phyloP scores from a whole-genome alignment of 2,888 invertebrate genomes.

The Altica lythri region DNA sequence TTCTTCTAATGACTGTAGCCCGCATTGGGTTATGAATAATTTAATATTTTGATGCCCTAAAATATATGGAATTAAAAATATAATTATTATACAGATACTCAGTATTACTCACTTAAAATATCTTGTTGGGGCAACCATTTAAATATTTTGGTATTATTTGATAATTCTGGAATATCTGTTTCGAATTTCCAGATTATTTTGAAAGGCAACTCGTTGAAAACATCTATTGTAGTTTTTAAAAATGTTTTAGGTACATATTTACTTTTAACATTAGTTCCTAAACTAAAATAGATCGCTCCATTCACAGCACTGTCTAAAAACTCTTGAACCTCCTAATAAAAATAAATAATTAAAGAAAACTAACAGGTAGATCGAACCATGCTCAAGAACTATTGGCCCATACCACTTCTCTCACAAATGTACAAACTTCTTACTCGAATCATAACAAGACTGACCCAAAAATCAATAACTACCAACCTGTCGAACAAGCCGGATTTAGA shows the following conservation, averaged over 20 bases:
- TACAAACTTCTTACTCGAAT: too few species aligned
- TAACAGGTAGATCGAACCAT: too few species aligned
- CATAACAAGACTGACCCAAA: too few species aligned
- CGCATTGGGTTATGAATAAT: slow-evolving; percentile 58
- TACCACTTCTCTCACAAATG: too few species aligned
- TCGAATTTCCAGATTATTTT: slow-evolving; percentile 56
- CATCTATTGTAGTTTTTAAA: slow-evolving; percentile 45
- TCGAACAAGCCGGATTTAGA: too few species aligned
- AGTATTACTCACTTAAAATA: slow-evolving; percentile 46
- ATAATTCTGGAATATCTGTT: slow-evolving; percentile 40
- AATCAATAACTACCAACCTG: too few species aligned
- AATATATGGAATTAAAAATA: slow-evolving; percentile 17
- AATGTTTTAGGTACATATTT: slow-evolving; percentile 44
- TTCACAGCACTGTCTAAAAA: slow-evolving; percentile 49
- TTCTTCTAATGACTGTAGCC: slow-evolving; percentile 57
- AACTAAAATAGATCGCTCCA: slow-evolving; percentile 55
- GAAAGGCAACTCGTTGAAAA: slow-evolving; percentile 53
- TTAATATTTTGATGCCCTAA: slow-evolving; percentile 55
- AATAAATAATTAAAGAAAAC: too few species aligned
- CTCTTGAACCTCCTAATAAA: slow-evolving; percentile 47
- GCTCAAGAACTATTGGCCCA: too few species aligned
- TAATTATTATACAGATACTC: not conserved
- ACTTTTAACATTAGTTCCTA: slow-evolving; percentile 55
- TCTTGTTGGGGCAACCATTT: slow-evolving; percentile 56
- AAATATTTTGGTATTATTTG: slow-evolving; percentile 52